phyloP scores from a whole-genome alignment of 2,797 vertebrate species.

The Buceros bicornis region DNA sequence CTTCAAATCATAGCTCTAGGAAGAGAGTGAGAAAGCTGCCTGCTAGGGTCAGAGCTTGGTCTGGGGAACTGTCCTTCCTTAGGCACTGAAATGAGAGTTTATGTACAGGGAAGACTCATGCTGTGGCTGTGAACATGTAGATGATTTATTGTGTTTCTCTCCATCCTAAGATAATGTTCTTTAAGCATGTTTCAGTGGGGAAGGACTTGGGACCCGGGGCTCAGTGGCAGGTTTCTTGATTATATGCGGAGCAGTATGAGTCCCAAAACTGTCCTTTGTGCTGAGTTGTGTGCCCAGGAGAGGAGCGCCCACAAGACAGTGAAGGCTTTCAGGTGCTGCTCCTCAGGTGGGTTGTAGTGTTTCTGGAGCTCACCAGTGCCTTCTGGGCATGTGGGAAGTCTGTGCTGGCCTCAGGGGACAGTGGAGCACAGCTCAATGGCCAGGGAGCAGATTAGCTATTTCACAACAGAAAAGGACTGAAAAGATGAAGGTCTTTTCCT shows the following conservation, averaged over 20 bases:
- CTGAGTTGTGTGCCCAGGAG: background rate
- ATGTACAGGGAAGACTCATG: background rate
- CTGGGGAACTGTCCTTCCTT: background rate
- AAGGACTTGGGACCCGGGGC: background rate
- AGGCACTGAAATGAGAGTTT: background rate
- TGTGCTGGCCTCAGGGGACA: background rate
- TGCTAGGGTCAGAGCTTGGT: background rate
- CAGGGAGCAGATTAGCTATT: background rate
- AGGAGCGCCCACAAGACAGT: background rate
- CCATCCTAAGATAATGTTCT: background rate
- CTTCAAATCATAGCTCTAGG: background rate
- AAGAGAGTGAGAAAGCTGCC: background rate
- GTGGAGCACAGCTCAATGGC: background rate
- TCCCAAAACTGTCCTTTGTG: background rate
- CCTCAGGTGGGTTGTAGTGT: fast-evolving
- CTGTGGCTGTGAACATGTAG: background rate
- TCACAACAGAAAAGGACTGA: background rate
- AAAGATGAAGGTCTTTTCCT: constrained; percentile 2
- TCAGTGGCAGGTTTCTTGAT: background rate
- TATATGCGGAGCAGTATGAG: background rate
- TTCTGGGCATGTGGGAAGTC: background rate
- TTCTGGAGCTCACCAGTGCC: background rate
- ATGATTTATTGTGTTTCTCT: background rate
- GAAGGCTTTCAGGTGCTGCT: background rate
- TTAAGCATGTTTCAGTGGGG: background rate